These are phyloP conservation scores for Cantharis nigra DNA, from an alignment of 2,888 invertebrate species.

Conservation along the genomic window DNA sequence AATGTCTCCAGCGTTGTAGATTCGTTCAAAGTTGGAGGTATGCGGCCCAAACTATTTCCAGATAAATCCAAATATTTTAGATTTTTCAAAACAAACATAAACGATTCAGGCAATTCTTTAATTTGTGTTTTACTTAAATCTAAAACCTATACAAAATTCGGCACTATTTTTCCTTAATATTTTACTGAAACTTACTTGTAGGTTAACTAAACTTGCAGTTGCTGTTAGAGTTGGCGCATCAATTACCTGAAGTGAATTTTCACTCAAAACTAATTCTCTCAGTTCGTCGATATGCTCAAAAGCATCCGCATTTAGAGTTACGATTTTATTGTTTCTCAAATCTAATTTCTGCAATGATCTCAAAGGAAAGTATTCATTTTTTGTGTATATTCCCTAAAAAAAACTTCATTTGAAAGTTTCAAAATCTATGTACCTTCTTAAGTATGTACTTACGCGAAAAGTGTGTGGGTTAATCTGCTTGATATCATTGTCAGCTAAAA, in stretches of 20 bases:
- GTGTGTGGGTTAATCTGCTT: constrained; percentile 61
- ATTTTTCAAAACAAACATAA: neutral
- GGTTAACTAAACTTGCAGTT: constrained; percentile 64
- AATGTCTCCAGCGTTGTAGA: neutral
- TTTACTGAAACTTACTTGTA: constrained; percentile 61
- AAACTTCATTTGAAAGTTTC: neutral
- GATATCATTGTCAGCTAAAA: constrained; percentile 72
- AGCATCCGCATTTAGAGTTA: constrained; percentile 70
- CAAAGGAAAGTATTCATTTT: constrained; percentile 65
- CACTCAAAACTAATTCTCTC: constrained; percentile 68
- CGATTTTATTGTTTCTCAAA: constrained; percentile 72
- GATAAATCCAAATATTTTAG: neutral
- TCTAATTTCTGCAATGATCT: constrained; percentile 63
- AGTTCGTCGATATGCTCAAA: constrained; percentile 75
- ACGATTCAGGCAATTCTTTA: neutral
- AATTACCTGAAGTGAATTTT: constrained; percentile 73
- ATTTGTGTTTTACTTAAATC: constrained; percentile 63
- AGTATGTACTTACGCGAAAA: neutral
- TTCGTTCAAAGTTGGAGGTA: neutral
- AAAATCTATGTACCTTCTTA: neutral
- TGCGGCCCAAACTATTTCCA: neutral
- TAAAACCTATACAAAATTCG: constrained; percentile 59
- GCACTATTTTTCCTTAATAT: neutral
- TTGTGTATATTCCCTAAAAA: constrained; percentile 63
- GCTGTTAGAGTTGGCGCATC: constrained; percentile 69